Base-by-base conservation (phyloP, 2,113 vertebrate species). In the Sialia sialis region DNA sequence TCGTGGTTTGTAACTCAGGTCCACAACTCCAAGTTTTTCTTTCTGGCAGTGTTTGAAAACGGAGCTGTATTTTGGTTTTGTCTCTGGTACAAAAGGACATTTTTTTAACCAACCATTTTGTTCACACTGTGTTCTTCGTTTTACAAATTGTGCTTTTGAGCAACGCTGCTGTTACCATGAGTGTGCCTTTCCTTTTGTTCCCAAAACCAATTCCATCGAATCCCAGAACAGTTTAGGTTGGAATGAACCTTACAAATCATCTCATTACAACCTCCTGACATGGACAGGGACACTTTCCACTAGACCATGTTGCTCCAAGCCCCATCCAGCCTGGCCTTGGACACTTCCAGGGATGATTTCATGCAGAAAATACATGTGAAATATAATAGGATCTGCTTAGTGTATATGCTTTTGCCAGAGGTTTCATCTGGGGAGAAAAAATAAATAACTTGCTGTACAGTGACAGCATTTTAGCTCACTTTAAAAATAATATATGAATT, bases 1-100 rank as follows among this genome's bases (percentile, higher is more conserved):
- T 25, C 0, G 0, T 25, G 34, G n/a, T n/a, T 96, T 70, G 1
- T 2, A 0, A 11, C 2, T 1, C 32, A 3, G 6, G 0, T 25
- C 60, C 27, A 5, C 1, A 0, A 18, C 5, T 52, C 46, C 1
- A 15, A 38, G 25, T 4, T 79, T 78, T 67, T 49, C 8, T 41
- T 81, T 52, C 44, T 59, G 36, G 66, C n/a, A 48, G 39, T 8
- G 1, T n/a, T 77, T 39, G 56, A 11, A 78, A 63, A 59, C 0
- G 0, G 52, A 87, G 46, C 11, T 0, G 1, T 27, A 0, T 48
- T 75, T 88, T 78, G 29, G 0, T 68, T 84, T 10, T 26, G 12
- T 73, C 0, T 38, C 0, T 7, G 27, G n/a, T 1, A 23, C 15
- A 32, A 39, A 64, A 26, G 10, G 15, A 32, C 29, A 6, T 9